Conservation (phyloP, 2,113 vertebrate species). For the Trichomycterus rosablanca region DNA sequence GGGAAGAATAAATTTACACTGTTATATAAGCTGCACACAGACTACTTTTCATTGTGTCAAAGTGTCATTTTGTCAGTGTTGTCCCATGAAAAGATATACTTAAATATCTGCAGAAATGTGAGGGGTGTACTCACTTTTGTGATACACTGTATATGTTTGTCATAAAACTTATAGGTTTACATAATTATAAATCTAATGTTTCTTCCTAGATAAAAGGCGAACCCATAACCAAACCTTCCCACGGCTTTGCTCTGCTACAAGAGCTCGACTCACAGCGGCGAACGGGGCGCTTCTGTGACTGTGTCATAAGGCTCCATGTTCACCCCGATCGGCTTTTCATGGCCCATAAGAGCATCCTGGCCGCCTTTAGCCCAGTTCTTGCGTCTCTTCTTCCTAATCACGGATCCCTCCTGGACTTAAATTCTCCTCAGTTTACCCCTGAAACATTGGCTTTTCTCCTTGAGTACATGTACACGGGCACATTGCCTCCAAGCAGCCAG, state of each 20-base stretch:
- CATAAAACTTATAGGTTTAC: not conserved
- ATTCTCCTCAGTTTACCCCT: constrained; percentile 52
- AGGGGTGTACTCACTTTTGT: no score
- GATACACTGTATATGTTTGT: no score
- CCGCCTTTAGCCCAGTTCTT: constrained; percentile 64
- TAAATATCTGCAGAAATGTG: no score
- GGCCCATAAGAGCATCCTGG: constrained; percentile 60
- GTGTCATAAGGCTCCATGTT: constrained; percentile 54
- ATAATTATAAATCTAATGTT: not conserved
- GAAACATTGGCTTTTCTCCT: constrained; percentile 54
- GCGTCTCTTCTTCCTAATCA: constrained; percentile 55
- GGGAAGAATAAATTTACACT: no score
- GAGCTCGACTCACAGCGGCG: constrained; percentile 57
- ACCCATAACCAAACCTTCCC: constrained; percentile 13
- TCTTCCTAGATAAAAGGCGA: constrained; percentile 34
- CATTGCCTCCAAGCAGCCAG: constrained; percentile 44
- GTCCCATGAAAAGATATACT: no score
- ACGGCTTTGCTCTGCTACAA: constrained; percentile 49
- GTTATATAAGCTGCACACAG: no score
- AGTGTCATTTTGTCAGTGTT: no score
- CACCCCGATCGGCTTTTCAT: constrained; percentile 52
- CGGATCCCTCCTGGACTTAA: constrained; percentile 59
- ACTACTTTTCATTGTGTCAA: no score
- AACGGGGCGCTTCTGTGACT: constrained; percentile 59
- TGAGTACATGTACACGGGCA: constrained; percentile 66